phyloP scores from a whole-genome alignment of 2,888 invertebrate genomes.

The Pheosia gnoma region DNA sequence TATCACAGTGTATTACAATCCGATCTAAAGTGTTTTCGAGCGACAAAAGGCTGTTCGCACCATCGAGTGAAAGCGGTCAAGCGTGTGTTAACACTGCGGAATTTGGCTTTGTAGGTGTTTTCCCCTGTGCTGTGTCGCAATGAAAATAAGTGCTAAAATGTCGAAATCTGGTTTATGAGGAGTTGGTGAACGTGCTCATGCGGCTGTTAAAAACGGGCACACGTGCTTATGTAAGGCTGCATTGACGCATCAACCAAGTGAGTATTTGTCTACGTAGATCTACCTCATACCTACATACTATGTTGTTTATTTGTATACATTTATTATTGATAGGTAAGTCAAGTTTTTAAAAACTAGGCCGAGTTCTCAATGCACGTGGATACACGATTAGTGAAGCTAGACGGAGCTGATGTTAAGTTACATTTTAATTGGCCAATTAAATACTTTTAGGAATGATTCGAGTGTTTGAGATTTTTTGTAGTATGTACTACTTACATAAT shows the following conservation, averaged over 20 bases:
- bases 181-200: slow-evolving; percentile 67
- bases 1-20: background rate
- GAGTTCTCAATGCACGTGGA: no score
- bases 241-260: slow-evolving; percentile 65
- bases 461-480: no score
- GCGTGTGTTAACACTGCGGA: slow-evolving; percentile 61
- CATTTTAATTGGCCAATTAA: no score
- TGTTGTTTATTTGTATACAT: slow-evolving; percentile 2
- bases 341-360: no score
- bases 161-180: slow-evolving; percentile 78
- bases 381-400: no score
- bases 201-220: slow-evolving; percentile 70
- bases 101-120: slow-evolving; percentile 74
- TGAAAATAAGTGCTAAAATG: slow-evolving; percentile 80
- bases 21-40: slow-evolving; percentile 13
- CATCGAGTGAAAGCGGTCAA: slow-evolving; percentile 74
- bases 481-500: no score
- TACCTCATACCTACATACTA: slow-evolving; percentile 19
- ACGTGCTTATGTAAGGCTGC: slow-evolving; percentile 78
- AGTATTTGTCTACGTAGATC: slow-evolving; percentile 49
- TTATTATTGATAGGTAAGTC: no score
- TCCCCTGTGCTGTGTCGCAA: slow-evolving; percentile 74
- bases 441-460: no score
- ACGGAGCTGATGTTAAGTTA: no score
- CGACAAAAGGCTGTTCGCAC: slow-evolving; percentile 57